A percentile compares a stretch with the other conserved stretches of the same genome.
Evolutionary conservation across 1,140 invertebrate species (phyloP).

Genomic region (Hylaeus volcanicus): DNA sequence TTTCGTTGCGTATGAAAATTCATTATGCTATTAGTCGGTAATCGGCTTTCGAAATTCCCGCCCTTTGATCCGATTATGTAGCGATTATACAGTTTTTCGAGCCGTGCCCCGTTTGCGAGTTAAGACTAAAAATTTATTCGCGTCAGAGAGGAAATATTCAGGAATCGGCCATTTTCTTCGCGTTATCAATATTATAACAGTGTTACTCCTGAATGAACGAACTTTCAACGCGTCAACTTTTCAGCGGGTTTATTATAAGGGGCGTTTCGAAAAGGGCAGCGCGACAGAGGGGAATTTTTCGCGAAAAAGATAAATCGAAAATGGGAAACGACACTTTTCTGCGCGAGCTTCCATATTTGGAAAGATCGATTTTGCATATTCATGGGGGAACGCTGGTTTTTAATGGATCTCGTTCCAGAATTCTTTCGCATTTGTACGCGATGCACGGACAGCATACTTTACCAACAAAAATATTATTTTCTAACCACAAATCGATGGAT

Average conservation of each 20-base stretch:
- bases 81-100: slow-evolving; percentile 35
- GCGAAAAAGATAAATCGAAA: slow-evolving; percentile 7
- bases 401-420: too few species aligned
- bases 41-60: slow-evolving; percentile 39
- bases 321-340: not conserved
- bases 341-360: too few species aligned
- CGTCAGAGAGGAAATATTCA: not conserved
- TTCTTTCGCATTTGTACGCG: not conserved
- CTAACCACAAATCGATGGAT: too few species aligned
- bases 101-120: not conserved
- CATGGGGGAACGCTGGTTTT: too few species aligned
- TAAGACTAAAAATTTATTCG: slow-evolving; percentile 34
- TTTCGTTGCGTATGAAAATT: slow-evolving; percentile 41
- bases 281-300: not conserved
- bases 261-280: not conserved
- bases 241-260: not conserved
- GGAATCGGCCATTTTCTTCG: slow-evolving; percentile 34
- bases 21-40: slow-evolving; percentile 48
- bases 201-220: slow-evolving; percentile 17
- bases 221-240: slow-evolving; percentile 1
- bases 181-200: slow-evolving; percentile 52
- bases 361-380: too few species aligned
- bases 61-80: slow-evolving; percentile 44
- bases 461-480: too few species aligned
- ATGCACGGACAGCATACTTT: not conserved